A percentile compares a stretch with the other conserved stretches of the same genome.
Evolutionary conservation across 2,113 vertebrate genomes (phyloP).

Genomic region (Cyanoramphus novaezelandiae): DNA sequence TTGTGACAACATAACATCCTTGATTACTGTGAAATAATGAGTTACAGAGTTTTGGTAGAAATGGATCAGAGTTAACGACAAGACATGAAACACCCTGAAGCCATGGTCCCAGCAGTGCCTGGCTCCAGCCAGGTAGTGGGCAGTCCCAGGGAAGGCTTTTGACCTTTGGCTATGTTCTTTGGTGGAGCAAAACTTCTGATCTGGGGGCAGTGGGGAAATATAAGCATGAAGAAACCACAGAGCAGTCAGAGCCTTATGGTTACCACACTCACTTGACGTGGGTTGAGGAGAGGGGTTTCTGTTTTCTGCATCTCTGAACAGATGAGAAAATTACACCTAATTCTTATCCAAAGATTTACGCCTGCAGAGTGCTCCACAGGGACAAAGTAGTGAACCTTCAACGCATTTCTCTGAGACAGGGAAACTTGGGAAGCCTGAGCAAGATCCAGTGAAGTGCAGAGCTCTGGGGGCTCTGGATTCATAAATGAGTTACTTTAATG

Average conservation of each 20-base stretch:
- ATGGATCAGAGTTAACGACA: background rate
- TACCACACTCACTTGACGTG: background rate
- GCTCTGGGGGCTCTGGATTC: background rate
- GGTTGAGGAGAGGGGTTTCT: background rate
- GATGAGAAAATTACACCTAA: background rate
- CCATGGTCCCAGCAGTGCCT: background rate
- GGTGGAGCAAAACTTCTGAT: background rate
- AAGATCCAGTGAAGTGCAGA: background rate
- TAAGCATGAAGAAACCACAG: background rate
- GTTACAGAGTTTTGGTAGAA: background rate
- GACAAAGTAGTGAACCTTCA: background rate
- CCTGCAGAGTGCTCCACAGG: background rate
- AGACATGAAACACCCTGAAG: background rate
- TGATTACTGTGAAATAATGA: slow-evolving; percentile 20
- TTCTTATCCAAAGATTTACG: background rate
- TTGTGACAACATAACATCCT: background rate
- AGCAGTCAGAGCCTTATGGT: background rate
- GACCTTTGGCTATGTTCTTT: background rate
- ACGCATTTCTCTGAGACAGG: background rate
- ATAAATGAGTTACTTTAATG: background rate
- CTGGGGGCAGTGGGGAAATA: background rate
- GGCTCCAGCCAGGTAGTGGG: background rate
- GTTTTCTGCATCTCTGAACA: background rate
- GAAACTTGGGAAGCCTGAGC: background rate
- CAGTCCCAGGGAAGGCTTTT: background rate